phyloP scores from a whole-genome alignment of 2,797 vertebrate species.

The Eurystomus glaucurus region DNA sequence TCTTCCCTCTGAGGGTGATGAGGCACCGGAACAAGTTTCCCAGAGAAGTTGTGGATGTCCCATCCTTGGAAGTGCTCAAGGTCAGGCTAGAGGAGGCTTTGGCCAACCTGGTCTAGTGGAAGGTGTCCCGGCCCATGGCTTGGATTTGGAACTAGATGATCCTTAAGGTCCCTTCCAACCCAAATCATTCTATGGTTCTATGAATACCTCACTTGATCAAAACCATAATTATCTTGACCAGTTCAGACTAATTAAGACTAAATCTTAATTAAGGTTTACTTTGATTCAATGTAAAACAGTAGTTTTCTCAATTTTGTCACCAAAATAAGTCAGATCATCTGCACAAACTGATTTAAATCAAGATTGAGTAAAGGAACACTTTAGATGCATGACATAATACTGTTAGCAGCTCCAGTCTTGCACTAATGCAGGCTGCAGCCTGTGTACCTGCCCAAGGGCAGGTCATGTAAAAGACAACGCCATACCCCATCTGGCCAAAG shows the following conservation, averaged over 20 bases:
- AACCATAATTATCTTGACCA: not conserved
- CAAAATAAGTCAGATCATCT: not conserved
- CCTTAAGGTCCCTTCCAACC: too few species aligned
- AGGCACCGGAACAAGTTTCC: too few species aligned
- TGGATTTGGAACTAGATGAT: too few species aligned
- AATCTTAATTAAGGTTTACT: not conserved
- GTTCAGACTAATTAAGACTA: not conserved
- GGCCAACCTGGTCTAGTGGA: too few species aligned
- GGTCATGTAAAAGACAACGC: not conserved
- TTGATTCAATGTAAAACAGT: accelerated
- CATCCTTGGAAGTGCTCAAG: not conserved
- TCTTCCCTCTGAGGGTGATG: too few species aligned
- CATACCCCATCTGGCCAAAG: not conserved
- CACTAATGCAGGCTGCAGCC: not conserved
- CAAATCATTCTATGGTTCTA: not conserved
- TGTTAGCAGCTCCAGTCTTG: not conserved
- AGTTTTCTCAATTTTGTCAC: not conserved
- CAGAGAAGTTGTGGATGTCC: not conserved
- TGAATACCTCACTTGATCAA: not conserved
- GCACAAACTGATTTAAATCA: not conserved
- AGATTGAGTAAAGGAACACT: not conserved
- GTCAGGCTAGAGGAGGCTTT: not conserved
- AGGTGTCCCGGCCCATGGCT: too few species aligned
- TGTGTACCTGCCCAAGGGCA: not conserved
- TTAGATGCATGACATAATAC: not conserved